Evolutionary conservation across 2,797 vertebrate genomes (phyloP).

Genomic region (Diplodus puntazzo): DNA sequence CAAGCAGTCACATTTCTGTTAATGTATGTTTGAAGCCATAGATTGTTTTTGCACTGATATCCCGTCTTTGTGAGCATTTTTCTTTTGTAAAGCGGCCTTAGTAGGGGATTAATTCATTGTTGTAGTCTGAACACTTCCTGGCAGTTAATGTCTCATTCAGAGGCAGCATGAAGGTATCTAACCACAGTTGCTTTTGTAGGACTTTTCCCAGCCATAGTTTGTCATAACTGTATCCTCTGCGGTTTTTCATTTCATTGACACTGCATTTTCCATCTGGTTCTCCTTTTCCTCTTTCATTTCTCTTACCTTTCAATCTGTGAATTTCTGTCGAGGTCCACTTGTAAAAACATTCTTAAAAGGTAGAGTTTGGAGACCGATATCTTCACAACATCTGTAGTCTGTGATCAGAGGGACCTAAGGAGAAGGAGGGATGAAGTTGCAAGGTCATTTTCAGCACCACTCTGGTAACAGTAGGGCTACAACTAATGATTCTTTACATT

Average conservation of each 20-base stretch:
- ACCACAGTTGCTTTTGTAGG: constrained; percentile 46
- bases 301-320: constrained; percentile 45
- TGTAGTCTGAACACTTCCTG: constrained; percentile 13
- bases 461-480: neutral
- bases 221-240: constrained; percentile 45
- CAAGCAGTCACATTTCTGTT: neutral
- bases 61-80: neutral
- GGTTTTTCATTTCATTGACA: constrained; percentile 61
- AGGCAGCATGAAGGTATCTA: constrained; percentile 10
- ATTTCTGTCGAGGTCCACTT: constrained; percentile 22
- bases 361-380: constrained; percentile 3
- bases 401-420: constrained; percentile 22
- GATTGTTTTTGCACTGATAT: neutral
- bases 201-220: constrained; percentile 47
- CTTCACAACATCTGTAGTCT: constrained; percentile 19
- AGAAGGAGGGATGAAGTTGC: constrained; percentile 6
- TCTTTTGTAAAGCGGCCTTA: neutral
- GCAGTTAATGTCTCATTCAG: constrained; percentile 30
- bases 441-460: constrained; percentile 8
- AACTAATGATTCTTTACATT: too few species aligned
- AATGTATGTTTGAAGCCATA: neutral
- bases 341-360: constrained; percentile 24
- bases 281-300: constrained; percentile 48
- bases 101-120: neutral
- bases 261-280: constrained; percentile 60